These are phyloP conservation scores for Atractosteus spatula DNA, from an alignment of 2,113 vertebrate genomes.

Conservation along the genomic window DNA sequence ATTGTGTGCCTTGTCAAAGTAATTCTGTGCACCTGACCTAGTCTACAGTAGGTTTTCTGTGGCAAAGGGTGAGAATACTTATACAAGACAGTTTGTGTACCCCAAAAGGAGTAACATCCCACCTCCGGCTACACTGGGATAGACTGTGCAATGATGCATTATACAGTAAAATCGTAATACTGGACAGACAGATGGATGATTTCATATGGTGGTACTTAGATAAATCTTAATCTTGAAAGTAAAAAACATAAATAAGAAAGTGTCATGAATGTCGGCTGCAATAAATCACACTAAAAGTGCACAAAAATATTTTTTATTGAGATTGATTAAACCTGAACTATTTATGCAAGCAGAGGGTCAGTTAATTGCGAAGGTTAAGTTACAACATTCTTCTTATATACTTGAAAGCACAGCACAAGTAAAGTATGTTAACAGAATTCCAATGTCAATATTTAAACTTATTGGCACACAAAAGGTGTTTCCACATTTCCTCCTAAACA, in stretches of 20 bases:
- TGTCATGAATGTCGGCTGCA: background rate
- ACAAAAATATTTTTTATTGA: slow-evolving; percentile 26
- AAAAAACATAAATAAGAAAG: background rate
- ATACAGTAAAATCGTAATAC: too few species aligned
- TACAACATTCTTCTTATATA: slow-evolving; percentile 22
- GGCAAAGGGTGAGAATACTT: too few species aligned
- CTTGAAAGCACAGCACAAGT: slow-evolving; percentile 27
- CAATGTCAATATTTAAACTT: slow-evolving; percentile 38
- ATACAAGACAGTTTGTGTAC: too few species aligned
- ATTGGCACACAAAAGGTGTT: slow-evolving; percentile 35
- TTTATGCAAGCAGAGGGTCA: slow-evolving; percentile 15
- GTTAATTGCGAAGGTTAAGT: slow-evolving; percentile 26
- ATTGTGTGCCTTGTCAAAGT: too few species aligned
- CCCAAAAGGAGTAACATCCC: too few species aligned
- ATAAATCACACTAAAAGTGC: background rate
- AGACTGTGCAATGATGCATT: too few species aligned
- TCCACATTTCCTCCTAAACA: slow-evolving; percentile 31
- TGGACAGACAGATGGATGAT: too few species aligned
- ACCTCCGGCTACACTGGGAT: too few species aligned
- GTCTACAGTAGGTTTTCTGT: too few species aligned
- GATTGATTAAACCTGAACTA: slow-evolving; percentile 20
- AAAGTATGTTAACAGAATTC: slow-evolving; percentile 38
- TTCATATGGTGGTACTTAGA: slow-evolving; percentile 4
- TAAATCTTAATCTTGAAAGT: slow-evolving; percentile 7
- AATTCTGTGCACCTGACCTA: too few species aligned